Evolutionary conservation across 2,113 vertebrate species (phyloP).

Genomic region (Pituophis catenifer): DNA sequence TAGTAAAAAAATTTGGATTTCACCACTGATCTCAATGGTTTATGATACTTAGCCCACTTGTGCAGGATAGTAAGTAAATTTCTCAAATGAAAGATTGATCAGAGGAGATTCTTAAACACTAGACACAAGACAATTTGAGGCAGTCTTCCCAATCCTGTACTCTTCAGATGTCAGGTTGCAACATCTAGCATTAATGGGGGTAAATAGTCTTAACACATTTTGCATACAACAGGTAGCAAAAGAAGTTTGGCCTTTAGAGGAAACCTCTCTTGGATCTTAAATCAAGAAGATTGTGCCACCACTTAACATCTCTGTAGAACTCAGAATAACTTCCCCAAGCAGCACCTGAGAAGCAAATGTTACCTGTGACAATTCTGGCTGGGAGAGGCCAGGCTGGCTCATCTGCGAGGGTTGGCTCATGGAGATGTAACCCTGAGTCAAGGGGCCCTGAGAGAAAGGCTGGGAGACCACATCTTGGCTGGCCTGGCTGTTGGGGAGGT

Average conservation of each 20-base stretch:
- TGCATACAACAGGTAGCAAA: not conserved
- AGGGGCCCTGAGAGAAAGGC: conserved; percentile 95
- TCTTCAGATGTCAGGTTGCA: not conserved
- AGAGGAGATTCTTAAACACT: not conserved
- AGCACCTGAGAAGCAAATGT: not conserved
- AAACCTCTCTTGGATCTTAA: not conserved
- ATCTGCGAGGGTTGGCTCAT: conserved; percentile 99
- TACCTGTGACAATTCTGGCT: conserved; percentile 96
- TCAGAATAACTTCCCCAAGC: not conserved
- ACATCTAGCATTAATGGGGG: not conserved
- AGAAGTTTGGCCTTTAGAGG: not conserved
- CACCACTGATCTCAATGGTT: not conserved
- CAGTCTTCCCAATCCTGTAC: not conserved
- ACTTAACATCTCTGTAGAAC: not conserved
- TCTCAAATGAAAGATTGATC: not conserved
- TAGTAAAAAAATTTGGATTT: too few species aligned
- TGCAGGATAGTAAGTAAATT: not conserved
- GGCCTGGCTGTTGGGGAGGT: conserved; percentile 86
- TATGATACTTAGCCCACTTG: not conserved
- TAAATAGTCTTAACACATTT: not conserved
- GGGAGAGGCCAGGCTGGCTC: conserved; percentile 98
- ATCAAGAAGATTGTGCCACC: not conserved
- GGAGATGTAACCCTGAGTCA: conserved; percentile 97
- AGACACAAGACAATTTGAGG: not conserved
- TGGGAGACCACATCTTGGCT: conserved; percentile 95